phyloP scores from a whole-genome alignment of 2,113 vertebrate species.

The Melozone crissalis region DNA sequence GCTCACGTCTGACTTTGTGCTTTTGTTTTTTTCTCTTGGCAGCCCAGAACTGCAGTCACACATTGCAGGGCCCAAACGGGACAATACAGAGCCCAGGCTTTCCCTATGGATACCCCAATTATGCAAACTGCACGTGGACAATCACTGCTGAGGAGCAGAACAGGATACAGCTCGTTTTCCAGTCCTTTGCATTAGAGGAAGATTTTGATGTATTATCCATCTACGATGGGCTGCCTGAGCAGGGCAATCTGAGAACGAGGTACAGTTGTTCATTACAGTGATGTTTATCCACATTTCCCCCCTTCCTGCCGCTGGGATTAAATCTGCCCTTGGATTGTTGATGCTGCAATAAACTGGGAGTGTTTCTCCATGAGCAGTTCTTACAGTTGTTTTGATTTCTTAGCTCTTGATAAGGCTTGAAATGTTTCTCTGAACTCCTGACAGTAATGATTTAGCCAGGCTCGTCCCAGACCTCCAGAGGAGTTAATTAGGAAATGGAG shows the following conservation, averaged over 20 bases:
- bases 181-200: conserved; percentile 96
- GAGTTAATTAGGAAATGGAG: conserved; percentile 33
- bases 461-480: not conserved
- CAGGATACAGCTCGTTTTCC: conserved; percentile 97
- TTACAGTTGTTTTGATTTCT: conserved; percentile 35
- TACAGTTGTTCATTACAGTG: conserved; percentile 39
- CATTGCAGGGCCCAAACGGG: conserved; percentile 90
- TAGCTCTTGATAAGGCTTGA: conserved; percentile 1
- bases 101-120: conserved; percentile 97
- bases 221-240: conserved; percentile 90
- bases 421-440: conserved; percentile 9
- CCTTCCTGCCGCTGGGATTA: not conserved
- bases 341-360: not conserved
- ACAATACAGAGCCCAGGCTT: conserved; percentile 97
- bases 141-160: conserved; percentile 91
- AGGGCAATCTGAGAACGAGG: conserved; percentile 91
- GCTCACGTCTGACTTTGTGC: not conserved
- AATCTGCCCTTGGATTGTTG: not conserved
- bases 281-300: not conserved
- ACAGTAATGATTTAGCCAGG: not conserved
- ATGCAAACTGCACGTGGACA: conserved; percentile 99
- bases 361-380: not conserved
- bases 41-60: conserved; percentile 97
- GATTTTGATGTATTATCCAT: conserved; percentile 96
- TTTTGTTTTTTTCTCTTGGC: conserved; percentile 34